Base-by-base conservation (phyloP, 2,113 vertebrate species). In the Nothoprocta pentlandii region DNA sequence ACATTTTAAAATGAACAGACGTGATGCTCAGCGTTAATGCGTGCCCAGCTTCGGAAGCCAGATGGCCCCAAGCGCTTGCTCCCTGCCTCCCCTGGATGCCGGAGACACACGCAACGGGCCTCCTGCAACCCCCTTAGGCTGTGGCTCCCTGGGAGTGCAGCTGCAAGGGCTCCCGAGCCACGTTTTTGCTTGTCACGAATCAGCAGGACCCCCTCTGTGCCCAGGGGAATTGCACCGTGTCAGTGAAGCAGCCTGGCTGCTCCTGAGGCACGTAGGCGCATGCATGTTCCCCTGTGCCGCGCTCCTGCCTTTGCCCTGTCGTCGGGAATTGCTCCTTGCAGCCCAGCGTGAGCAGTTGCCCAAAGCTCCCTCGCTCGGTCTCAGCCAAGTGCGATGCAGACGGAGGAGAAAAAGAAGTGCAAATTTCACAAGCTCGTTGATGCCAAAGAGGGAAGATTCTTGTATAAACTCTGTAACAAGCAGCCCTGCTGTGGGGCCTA, bases 51-150 rank as follows among this genome's bases (percentile, higher is more conserved):
- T 87, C 66, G 76, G 84, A 85, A 89, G 71, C 67, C 89, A 70
- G 84, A 82, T 82, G 63, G 81, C 93, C 94, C 53, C 70, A 54
- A 95, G 93, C 81, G 34, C 81, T 83, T 75, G 47, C 34, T 46
- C 84, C 87, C 77, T 79, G 70, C 79, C 80, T 94, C 16, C 66
- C 22, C 75, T 73, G 84, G 93, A 79, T 94, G 87, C 61, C 32
- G 12, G 32, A 78, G 47, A n/a, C 36, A 82, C 83, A 30, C 58
- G 53, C 81, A 77, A 69, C 54, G 59, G 66, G 58, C 76, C 71
- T 83, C 68, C 68, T 85, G 71, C 75, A 87, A 80, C 75, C 69
- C 91, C 81, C 61, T 93, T 85, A 59, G 28, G 76, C 75, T 80
- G 6, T 30, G 44, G 53, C n/a, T 87, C 12, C 34, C 28, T 71